Conservation (phyloP, 2,888 invertebrate species). For the Agonopterix alstromeriana region DNA sequence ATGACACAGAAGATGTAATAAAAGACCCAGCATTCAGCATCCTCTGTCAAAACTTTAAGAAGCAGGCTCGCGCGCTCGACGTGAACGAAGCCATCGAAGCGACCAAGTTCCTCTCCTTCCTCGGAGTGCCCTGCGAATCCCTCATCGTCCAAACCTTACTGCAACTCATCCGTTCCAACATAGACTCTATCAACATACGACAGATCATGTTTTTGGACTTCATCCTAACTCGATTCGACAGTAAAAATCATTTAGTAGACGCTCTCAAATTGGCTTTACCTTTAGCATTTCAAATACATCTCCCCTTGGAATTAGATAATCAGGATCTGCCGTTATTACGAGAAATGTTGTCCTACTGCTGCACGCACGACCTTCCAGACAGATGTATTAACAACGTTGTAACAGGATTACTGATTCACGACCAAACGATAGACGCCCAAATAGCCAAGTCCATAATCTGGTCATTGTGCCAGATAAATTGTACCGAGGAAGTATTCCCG, state of each 20-base stretch:
- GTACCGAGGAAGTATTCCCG: constrained; percentile 45
- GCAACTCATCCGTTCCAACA: constrained; percentile 77
- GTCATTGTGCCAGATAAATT: constrained; percentile 71
- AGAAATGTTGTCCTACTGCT: constrained; percentile 74
- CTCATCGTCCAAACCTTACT: constrained; percentile 79
- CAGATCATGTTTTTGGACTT: constrained; percentile 80
- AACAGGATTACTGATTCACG: constrained; percentile 61
- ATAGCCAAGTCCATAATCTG: constrained; percentile 72
- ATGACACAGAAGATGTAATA: constrained; percentile 55
- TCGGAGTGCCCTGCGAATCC: constrained; percentile 76
- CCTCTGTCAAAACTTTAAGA: constrained; percentile 76
- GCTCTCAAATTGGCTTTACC: constrained; percentile 81
- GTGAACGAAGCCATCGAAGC: constrained; percentile 75
- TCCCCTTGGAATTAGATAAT: constrained; percentile 75
- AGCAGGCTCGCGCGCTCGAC: constrained; percentile 69
- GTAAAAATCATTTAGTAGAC: constrained; percentile 75
- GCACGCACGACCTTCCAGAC: constrained; percentile 64
- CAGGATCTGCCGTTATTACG: constrained; percentile 66
- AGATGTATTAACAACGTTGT: constrained; percentile 71
- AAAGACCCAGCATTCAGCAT: constrained; percentile 74
- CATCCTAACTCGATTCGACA: constrained; percentile 66
- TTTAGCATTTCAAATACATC: constrained; percentile 79
- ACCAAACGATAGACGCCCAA: constrained; percentile 54
- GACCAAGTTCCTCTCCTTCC: constrained; percentile 74
- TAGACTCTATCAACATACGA: constrained; percentile 77